Percentiles rank a stretch among this genome's conserved stretches.
phyloP scores from a whole-genome alignment of 2,113 vertebrate species.

The Nothocercus nigrocapillus region DNA sequence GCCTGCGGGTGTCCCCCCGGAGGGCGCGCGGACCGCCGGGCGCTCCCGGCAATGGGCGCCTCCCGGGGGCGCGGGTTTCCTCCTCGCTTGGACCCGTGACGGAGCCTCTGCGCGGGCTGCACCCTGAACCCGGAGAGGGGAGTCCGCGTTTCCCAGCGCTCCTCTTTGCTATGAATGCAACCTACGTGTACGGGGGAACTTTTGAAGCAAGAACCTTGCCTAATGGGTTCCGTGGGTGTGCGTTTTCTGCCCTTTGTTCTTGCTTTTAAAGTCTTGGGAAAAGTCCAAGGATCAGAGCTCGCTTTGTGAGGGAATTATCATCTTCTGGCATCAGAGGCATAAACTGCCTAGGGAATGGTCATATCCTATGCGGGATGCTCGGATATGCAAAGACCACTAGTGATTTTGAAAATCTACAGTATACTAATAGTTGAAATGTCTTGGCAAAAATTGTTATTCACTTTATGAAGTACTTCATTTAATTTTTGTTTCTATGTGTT shows the following conservation, averaged over 20 bases:
- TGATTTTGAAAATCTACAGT: background rate
- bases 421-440: no score
- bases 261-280: background rate
- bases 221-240: background rate
- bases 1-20: background rate
- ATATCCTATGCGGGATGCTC: background rate
- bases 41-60: background rate
- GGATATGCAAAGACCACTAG: background rate
- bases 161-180: fast-evolving
- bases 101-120: no score
- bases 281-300: background rate
- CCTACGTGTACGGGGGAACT: background rate
- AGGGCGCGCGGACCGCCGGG: no score
- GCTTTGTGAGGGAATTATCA: background rate
- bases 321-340: background rate
- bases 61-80: background rate
- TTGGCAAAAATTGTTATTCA: background rate
- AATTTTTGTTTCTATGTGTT: background rate
- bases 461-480: background rate
- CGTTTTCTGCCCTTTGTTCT: background rate
- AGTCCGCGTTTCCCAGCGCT: background rate
- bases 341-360: background rate
- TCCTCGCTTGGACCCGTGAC: no score
- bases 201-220: fast-evolving
- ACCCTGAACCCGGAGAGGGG: background rate